Evolutionary conservation across 1,140 invertebrate species (phyloP), one percentile per base, ranked within the genome.

Genomic region (Drosophila malerkotliana): DNA sequence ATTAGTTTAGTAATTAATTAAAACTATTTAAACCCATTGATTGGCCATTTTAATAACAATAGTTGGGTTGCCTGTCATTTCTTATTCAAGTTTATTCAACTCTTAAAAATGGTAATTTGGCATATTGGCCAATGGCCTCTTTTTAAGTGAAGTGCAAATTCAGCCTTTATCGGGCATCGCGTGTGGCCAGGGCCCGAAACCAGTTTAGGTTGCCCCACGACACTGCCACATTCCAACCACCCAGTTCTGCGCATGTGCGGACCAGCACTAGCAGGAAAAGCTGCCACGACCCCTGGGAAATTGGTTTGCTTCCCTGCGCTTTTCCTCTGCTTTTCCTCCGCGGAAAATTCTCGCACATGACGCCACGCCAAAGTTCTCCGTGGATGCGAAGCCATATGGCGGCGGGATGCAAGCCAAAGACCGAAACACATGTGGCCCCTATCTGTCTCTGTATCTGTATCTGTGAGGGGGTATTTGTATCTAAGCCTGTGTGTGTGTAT

Each of bases 231-330:
- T 44, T 68, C 39, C 64, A 44, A 48, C 54, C 67, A 59, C 47
- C 55, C 57, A 62, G 12, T 28, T 26, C 10, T 71, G 80, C 84
- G 79, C 85, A 89, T 89, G 84, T 75, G 60, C 80, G 41, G 59
- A 48, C 6, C 56, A 39, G 32, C n/a, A n/a, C 3, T 3, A 10
- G 32, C 32, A 10, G 32, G 32, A 32, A 32, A 10, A 48, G 59
- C 48, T 59, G 62, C 47, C 45, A 21, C 67, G 62, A 60, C 39
- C 56, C 72, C 51, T 45, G 62, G 52, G 56, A 67, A 76, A 44
- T 51, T 14, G 49, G 47, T 41, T 4, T n/a, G 39, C n/a, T 14
- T 6, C n/a, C 4, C 39, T 41, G 32, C 32, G 32, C 32, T 32
- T 32, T 32, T 32, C 30, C 10, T n/a, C 41, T 21, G 51, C 56